Conservation (phyloP, 2,113 vertebrate species). For the Siniperca chuatsi region DNA sequence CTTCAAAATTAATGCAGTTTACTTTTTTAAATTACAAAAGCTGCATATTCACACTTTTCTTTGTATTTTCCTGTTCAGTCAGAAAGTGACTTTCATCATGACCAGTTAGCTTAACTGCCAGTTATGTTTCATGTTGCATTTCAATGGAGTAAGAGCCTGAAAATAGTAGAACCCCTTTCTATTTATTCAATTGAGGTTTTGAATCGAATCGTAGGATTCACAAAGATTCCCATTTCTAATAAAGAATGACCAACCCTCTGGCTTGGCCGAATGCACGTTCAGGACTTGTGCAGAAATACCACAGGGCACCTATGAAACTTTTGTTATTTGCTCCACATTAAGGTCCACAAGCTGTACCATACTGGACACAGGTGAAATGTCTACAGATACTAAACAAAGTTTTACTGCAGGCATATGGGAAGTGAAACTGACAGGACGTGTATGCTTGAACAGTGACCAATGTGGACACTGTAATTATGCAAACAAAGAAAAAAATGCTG, state of each 20-base stretch:
- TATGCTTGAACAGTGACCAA: background rate
- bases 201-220: background rate
- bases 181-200: too few relatives aligned
- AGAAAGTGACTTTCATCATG: background rate
- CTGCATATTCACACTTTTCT: background rate
- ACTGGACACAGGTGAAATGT: conserved; percentile 6
- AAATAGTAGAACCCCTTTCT: background rate
- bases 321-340: background rate
- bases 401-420: background rate
- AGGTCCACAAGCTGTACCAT: background rate
- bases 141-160: background rate
- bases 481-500: conserved; percentile 21
- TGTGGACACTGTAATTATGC: conserved; percentile 18
- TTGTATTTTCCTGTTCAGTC: background rate
- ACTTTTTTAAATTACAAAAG: background rate
- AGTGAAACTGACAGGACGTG: conserved; percentile 1
- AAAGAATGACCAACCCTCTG: background rate
- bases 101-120: background rate
- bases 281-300: background rate
- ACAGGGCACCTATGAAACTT: background rate
- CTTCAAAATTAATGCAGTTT: too few relatives aligned
- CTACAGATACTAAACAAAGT: background rate
- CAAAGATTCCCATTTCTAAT: background rate
- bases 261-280: background rate
- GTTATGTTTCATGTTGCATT: background rate